These are phyloP conservation scores for Meriones unguiculatus DNA, from an alignment of 2,113 vertebrate species.

Conservation along the genomic window DNA sequence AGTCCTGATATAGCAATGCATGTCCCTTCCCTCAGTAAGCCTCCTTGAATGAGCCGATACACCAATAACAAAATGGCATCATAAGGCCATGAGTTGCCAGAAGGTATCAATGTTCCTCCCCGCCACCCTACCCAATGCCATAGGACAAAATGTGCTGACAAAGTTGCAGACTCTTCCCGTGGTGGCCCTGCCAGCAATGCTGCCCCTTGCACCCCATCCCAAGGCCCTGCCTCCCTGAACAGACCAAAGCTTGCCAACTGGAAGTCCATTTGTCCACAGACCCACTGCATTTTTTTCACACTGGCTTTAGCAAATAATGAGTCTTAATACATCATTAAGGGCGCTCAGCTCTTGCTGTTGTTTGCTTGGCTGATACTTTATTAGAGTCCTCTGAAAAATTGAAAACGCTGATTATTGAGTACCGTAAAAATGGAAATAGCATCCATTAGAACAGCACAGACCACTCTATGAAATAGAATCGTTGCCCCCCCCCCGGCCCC, in stretches of 20 bases:
- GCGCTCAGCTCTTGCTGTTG: neutral
- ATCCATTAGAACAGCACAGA: neutral
- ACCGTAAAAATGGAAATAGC: constrained; percentile 53
- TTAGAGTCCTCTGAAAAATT: constrained; percentile 29
- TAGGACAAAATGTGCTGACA: neutral
- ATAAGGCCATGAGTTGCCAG: neutral
- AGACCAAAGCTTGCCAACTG: neutral
- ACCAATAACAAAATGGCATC: neutral
- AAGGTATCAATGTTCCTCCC: neutral
- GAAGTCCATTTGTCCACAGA: neutral
- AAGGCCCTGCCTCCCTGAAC: neutral
- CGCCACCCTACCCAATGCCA: neutral
- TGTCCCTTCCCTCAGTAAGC: neutral
- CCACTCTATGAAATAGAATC: neutral
- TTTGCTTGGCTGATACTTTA: constrained; percentile 14
- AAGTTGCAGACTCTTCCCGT: neutral
- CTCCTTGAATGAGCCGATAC: neutral
- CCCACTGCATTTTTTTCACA: constrained; percentile 5
- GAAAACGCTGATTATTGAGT: neutral
- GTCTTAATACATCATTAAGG: constrained; percentile 7
- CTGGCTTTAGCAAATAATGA: neutral
- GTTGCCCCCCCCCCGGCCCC: neutral
- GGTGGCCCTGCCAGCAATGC: neutral
- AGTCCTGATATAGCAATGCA: neutral
- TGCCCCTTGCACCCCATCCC: neutral